Conservation (phyloP, 1,140 invertebrate species). For the Pseudoatta argentina region DNA sequence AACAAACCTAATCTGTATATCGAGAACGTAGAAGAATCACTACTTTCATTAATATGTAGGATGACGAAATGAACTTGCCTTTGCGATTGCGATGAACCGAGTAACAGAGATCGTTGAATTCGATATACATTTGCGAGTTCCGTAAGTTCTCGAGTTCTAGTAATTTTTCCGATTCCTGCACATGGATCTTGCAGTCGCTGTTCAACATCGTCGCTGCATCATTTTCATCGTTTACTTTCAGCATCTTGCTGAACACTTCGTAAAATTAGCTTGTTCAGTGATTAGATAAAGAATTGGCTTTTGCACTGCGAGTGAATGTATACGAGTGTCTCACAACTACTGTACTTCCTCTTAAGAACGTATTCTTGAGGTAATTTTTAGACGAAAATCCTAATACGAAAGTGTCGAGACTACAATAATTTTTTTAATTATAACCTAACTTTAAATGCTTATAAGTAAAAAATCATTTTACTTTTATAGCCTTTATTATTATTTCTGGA, state of each 20-base stretch:
- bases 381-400: too few relatives aligned
- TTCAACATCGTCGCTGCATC: background rate
- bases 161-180: slow-evolving; percentile 23
- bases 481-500: too few relatives aligned
- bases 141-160: background rate
- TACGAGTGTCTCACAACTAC: too few relatives aligned
- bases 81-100: slow-evolving; percentile 53
- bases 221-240: background rate
- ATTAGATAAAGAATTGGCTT: background rate
- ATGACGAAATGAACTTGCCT: slow-evolving; percentile 50
- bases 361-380: too few relatives aligned
- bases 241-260: background rate
- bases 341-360: too few relatives aligned
- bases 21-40: background rate
- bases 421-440: too few relatives aligned
- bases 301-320: background rate
- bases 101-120: slow-evolving; percentile 68
- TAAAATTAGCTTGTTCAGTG: background rate
- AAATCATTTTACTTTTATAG: too few relatives aligned
- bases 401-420: too few relatives aligned
- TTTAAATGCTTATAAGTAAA: too few relatives aligned
- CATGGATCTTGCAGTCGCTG: background rate
- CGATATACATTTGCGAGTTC: slow-evolving; percentile 48
- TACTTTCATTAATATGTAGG: background rate
- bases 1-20: too few relatives aligned